Evolutionary conservation across 2,888 invertebrate genomes (phyloP).

Genomic region (Leptothorax acervorum): DNA sequence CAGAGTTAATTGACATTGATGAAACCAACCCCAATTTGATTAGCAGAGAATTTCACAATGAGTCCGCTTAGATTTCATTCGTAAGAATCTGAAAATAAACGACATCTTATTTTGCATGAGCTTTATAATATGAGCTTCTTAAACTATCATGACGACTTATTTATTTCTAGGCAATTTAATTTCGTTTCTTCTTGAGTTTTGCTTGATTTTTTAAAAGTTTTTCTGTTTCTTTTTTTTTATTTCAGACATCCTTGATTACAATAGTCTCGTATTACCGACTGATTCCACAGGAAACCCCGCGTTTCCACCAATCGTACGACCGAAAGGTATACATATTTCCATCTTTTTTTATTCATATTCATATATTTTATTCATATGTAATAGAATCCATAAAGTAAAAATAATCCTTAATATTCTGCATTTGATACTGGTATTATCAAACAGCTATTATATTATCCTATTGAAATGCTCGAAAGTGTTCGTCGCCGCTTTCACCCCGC

Average conservation of each 20-base stretch:
- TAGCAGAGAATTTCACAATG: background rate
- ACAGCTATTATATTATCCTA: background rate
- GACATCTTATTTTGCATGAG: background rate
- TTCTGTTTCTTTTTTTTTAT: slow-evolving; percentile 84
- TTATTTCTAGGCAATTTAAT: background rate
- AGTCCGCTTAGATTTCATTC: background rate
- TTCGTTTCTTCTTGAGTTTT: background rate
- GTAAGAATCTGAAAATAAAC: background rate
- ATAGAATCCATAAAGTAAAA: background rate
- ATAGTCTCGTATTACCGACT: slow-evolving; percentile 91
- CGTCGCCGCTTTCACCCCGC: slow-evolving; percentile 7
- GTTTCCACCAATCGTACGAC: slow-evolving; percentile 90
- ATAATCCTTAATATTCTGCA: background rate
- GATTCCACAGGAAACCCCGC: slow-evolving; percentile 91
- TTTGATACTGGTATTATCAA: background rate
- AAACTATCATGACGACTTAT: background rate
- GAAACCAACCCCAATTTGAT: background rate
- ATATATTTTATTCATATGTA: background rate
- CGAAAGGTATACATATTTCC: slow-evolving; percentile 88
- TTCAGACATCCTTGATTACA: slow-evolving; percentile 92
- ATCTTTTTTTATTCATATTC: slow-evolving; percentile 22
- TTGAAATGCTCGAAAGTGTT: background rate
- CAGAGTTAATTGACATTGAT: slow-evolving; percentile 31
- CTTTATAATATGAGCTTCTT: background rate
- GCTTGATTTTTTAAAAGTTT: slow-evolving; percentile 56